A percentile compares a stretch with the other conserved stretches of the same genome.
Evolutionary conservation across 2,797 vertebrate species (phyloP).

Genomic region (Pogoniulus pusillus): DNA sequence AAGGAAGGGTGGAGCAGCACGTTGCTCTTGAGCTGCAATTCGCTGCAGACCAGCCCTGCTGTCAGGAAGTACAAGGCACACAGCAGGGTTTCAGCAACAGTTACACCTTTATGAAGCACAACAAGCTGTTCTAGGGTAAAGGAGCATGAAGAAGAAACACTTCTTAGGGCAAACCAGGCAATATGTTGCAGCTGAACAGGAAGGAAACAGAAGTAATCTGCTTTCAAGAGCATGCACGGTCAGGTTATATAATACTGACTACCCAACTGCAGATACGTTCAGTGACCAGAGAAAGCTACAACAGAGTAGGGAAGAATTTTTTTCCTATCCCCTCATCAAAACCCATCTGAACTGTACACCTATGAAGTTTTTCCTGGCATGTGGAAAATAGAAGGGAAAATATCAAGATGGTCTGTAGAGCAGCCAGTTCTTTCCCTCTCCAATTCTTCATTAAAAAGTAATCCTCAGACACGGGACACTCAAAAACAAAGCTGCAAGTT

Average conservation of each 20-base stretch:
- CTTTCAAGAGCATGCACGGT: background rate
- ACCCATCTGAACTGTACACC: background rate
- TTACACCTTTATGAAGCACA: background rate
- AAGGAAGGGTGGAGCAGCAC: constrained; percentile 66
- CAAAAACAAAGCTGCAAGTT: background rate
- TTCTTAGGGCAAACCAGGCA: background rate
- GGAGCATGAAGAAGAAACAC: background rate
- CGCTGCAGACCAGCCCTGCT: background rate
- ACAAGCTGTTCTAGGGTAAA: background rate
- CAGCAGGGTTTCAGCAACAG: background rate
- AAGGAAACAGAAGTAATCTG: background rate
- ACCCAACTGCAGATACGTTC: background rate
- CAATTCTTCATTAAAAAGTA: background rate
- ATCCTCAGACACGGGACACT: background rate
- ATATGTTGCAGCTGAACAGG: background rate
- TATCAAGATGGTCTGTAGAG: background rate
- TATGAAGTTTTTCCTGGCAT: background rate
- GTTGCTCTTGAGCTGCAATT: background rate
- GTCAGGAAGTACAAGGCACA: constrained; percentile 37
- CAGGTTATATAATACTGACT: background rate
- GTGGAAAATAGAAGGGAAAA: background rate
- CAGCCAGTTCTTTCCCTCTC: background rate
- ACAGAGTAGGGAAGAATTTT: background rate
- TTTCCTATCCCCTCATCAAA: background rate
- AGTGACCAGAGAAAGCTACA: background rate